These are phyloP conservation scores for Terrapene triunguis DNA, from an alignment of 2,113 vertebrate species.

Conservation along the genomic window DNA sequence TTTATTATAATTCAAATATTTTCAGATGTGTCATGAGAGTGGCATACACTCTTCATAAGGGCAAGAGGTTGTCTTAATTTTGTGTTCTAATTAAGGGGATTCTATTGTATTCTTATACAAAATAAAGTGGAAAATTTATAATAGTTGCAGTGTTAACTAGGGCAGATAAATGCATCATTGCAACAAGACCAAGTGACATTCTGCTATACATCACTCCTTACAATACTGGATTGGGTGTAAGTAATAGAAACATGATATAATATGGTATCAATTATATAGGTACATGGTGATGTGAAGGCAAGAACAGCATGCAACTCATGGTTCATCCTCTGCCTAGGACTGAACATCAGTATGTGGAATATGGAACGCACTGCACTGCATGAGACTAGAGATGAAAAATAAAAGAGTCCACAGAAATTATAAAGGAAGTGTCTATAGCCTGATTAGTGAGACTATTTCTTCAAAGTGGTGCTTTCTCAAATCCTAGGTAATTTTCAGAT, in stretches of 20 bases:
- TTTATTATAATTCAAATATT: slow-evolving; percentile 7
- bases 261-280: background rate
- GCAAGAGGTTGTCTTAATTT: background rate
- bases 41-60: background rate
- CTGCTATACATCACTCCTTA: background rate
- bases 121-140: background rate
- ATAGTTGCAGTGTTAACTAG: background rate
- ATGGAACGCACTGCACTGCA: background rate
- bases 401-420: background rate
- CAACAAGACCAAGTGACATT: background rate
- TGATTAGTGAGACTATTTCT: background rate
- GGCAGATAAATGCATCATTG: background rate
- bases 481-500: background rate
- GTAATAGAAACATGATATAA: slow-evolving; percentile 2
- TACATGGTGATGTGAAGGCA: background rate
- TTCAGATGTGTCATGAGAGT: background rate
- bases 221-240: background rate
- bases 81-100: background rate
- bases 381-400: background rate
- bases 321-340: background rate
- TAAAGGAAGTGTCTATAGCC: background rate
- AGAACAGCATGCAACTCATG: slow-evolving; percentile 1
- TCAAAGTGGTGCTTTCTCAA: background rate
- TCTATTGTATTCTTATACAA: background rate
- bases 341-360: background rate